These are phyloP conservation scores for Chromis chromis DNA, from an alignment of 2,797 vertebrate genomes.

Conservation along the genomic window DNA sequence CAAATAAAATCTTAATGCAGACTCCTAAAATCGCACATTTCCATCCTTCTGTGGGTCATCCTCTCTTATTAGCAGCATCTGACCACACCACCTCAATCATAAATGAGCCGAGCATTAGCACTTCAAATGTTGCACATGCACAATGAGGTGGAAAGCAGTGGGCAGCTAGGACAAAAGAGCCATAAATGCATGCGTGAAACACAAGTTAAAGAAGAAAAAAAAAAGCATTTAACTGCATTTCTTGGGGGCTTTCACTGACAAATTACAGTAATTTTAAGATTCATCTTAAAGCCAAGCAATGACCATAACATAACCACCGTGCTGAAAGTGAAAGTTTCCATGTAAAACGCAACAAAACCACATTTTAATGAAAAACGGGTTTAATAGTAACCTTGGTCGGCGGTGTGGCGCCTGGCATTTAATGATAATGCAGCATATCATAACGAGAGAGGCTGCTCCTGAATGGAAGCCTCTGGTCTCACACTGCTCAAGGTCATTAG, in stretches of 20 bases:
- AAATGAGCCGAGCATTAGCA: not conserved
- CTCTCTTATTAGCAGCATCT: too few species aligned
- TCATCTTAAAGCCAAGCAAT: not conserved
- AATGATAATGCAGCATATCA: constrained; percentile 70
- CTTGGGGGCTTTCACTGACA: not conserved
- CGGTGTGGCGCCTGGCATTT: constrained; percentile 42
- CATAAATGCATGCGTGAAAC: not conserved
- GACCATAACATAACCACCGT: not conserved
- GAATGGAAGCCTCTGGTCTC: constrained; percentile 66
- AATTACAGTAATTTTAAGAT: not conserved
- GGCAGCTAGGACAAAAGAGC: not conserved
- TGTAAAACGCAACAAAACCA: constrained; percentile 21
- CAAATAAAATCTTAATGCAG: not conserved
- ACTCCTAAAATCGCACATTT: not conserved
- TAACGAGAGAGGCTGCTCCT: constrained; percentile 70
- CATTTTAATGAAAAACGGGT: constrained; percentile 29
- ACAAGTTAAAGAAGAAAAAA: not conserved
- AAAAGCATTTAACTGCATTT: not conserved
- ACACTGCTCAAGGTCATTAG: constrained; percentile 88
- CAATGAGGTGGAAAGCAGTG: constrained; percentile 2
- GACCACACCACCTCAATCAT: not conserved
- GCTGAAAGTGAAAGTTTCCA: not conserved
- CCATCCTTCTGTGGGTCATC: not conserved
- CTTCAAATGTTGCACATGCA: not conserved
- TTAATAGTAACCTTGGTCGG: constrained; percentile 38